Evolutionary conservation across 2,888 invertebrate genomes (phyloP), one percentile per base, ranked within the genome.

Genomic region (Perizoma affinitatum): DNA sequence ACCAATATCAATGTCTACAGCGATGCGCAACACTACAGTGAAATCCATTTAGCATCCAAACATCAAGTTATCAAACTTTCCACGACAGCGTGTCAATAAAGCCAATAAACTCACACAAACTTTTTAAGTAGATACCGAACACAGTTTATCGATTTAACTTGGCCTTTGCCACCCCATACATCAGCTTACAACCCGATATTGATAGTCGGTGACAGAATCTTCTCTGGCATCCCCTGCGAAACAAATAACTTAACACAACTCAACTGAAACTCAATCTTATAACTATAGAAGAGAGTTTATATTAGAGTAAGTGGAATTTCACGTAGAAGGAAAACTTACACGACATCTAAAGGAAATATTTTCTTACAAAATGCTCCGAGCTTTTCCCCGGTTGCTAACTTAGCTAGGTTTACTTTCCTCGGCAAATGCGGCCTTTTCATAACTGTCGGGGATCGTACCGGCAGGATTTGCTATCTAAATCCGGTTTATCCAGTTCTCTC

Each of bases 131-230:
- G 83, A 78, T 76, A 70, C 77, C 75, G 80, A 88, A 87, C 83
- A 84, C 85, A 87, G 82, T 88, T 85, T 90, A 90, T 89, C 84
- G 90, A 90, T 90, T 89, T 83, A 80, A 84, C 83, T 68, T 77
- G 81, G 78, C 83, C 85, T 87, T 80, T 84, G 80, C 87, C 87
- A 89, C 89, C 89, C 88, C 77, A 86, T 86, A 87, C 82, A 86
- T 89, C 90, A 88, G 79, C 87, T 88, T 88, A 83, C 80, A 85
- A 73, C 73, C 61, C 79, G 84, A 88, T 89, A 90, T 90, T 90
- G 90, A 90, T 90, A 90, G 90, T 82, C 86, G 87, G 81, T 86
- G 90, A 90, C 90, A 88, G 82, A 74, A 76, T 72, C 74, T 72
- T 67, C 76, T 69, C 77, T 80, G 84, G 83, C 83, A 72, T 82